A percentile compares a stretch with the other conserved stretches of the same genome.
Conservation (phyloP, 2,113 vertebrate species). For the Phocoena phocoena region DNA sequence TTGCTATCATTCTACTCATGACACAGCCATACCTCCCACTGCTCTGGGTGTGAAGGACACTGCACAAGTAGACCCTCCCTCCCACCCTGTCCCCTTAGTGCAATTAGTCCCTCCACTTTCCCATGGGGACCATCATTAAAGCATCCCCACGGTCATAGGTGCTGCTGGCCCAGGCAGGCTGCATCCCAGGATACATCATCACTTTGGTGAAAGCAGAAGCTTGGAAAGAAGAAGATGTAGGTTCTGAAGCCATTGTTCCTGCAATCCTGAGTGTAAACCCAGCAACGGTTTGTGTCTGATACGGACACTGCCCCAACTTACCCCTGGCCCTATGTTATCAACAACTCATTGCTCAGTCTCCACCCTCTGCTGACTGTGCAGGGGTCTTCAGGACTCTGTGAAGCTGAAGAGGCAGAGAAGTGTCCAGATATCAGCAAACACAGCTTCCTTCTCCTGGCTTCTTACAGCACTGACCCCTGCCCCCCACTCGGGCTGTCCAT, state of each 20-base stretch:
- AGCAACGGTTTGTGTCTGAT: not conserved
- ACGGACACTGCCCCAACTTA: not conserved
- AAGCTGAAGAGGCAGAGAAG: not conserved
- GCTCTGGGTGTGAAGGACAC: not conserved
- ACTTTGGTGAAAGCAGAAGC: not conserved
- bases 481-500: not conserved
- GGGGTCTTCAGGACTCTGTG: not conserved
- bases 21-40: not conserved
- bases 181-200: not conserved
- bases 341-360: accelerated
- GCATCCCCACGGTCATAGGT: not conserved
- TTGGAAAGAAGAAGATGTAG: not conserved
- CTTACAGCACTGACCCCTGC: not conserved
- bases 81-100: not conserved
- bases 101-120: not conserved
- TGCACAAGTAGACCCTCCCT: not conserved
- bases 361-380: not conserved
- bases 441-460: not conserved
- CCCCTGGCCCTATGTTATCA: not conserved
- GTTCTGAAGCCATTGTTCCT: not conserved
- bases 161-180: not conserved
- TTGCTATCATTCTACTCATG: not conserved
- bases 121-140: not conserved
- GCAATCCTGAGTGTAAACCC: not conserved
- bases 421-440: not conserved